Percentiles rank a stretch among this genome's conserved stretches.
Conservation (phyloP, 2,888 invertebrate genomes). For the Zelleria hepariella region DNA sequence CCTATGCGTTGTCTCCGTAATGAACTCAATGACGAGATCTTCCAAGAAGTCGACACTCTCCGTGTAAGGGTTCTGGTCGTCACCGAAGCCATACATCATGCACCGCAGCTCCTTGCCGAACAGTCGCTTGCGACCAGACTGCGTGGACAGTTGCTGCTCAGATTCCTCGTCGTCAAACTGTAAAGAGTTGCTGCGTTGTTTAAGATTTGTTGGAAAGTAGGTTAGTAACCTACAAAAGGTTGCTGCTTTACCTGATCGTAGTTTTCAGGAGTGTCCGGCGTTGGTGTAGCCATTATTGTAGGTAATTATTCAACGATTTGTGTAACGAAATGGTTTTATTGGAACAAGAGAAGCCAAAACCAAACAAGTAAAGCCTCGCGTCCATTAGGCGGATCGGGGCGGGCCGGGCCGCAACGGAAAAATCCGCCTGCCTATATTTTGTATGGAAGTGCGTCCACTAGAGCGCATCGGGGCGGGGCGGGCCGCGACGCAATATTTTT, state of each 20-base stretch:
- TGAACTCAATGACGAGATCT: conserved; percentile 97
- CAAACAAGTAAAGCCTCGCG: no score
- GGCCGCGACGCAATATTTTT: no score
- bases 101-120: conserved; percentile 94
- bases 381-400: no score
- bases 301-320: background rate
- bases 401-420: no score
- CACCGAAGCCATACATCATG: conserved; percentile 99
- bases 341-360: no score
- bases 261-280: conserved; percentile 48
- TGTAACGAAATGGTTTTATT: no score
- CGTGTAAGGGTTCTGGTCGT: conserved; percentile 98
- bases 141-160: conserved; percentile 77
- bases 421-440: no score
- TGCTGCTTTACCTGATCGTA: conserved; percentile 45
- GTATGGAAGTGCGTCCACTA: no score
- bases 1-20: conserved; percentile 92
- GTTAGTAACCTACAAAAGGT: background rate
- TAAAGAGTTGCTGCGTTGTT: conserved; percentile 2
- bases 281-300: conserved; percentile 37
- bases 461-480: no score
- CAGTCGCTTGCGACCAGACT: conserved; percentile 83
- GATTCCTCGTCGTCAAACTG: conserved; percentile 78
- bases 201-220: background rate
- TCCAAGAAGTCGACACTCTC: conserved; percentile 98